Base-by-base conservation (phyloP, 2,888 invertebrate species). In the Dioctria rufipes region DNA sequence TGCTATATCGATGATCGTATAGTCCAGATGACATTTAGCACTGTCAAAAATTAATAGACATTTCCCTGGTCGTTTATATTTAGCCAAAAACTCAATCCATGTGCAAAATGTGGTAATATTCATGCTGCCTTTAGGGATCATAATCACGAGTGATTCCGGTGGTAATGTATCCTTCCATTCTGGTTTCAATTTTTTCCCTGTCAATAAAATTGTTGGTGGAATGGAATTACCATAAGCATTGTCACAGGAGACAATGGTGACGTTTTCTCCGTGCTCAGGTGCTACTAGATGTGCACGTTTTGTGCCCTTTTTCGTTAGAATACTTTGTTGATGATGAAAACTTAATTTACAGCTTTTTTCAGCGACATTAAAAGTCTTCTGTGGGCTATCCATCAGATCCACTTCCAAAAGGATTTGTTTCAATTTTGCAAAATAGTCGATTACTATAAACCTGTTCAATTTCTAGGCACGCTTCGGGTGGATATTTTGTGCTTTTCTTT, bases 41-140 rank as follows among this genome's bases (percentile, higher is more conserved):
- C n/a, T n/a, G n/a, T n/a, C 80, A 81, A 81, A 81, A 46, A 81
- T 77, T 11, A 81, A 51, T 13, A 78, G 51, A 54, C 80, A 81
- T 60, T n/a, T 43, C 75, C 66, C 40, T n/a, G 75, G 58, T 65
- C 54, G 49, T 65, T 54, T 73, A 43, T 65, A 78, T 66, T 25
- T 81, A 51, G 8, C 37, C 51, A 80, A 51, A 58, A 61, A 61
- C 25, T 58, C 42, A 39, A 81, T 65, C 25, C 25, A 25, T 0
- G 25, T 25, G 25, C 25, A 25, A 25, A 25, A 25, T 25, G 25
- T 25, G 25, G 25, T 25, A 65, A 58, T 69, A 8, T 61, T 80
- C 81, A 80, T 81, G 60, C 67, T 69, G 8, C 65, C 80, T 61
- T 81, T n/a, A n/a, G n/a, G n/a, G n/a, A n/a, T n/a, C n/a, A n/a